phyloP scores from a whole-genome alignment of 1,140 invertebrate genomes.

The Acyrthosiphon pisum region DNA sequence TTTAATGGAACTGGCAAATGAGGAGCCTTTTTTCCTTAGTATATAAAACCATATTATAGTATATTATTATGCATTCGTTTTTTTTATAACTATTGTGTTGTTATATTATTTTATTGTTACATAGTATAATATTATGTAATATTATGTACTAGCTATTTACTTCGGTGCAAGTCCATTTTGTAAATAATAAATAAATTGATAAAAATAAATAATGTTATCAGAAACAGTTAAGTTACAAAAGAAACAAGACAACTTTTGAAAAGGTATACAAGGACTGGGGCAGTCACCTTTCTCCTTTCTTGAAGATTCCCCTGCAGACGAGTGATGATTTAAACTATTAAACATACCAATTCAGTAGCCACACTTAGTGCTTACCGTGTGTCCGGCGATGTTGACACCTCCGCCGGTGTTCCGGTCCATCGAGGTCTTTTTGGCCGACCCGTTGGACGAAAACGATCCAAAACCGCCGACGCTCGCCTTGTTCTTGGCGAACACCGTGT shows the following conservation, averaged over 20 bases:
- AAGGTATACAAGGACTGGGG: not conserved
- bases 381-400: slow-evolving; percentile 65
- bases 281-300: no score
- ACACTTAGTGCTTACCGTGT: slow-evolving; percentile 58
- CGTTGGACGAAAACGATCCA: not conserved
- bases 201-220: not conserved
- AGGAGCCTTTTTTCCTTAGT: no score
- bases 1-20: no score
- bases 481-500: slow-evolving; percentile 42
- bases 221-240: not conserved
- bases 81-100: no score
- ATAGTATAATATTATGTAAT: no score
- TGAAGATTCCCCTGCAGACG: not conserved
- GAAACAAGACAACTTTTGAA: not conserved
- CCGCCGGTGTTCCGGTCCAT: slow-evolving; percentile 61
- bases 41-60: no score
- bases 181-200: no score
- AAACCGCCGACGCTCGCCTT: not conserved
- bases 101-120: no score
- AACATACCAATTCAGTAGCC: not conserved
- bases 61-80: no score
- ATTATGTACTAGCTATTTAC: no score
- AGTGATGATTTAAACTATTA: not conserved
- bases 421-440: slow-evolving; percentile 55
- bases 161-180: no score